Base-by-base conservation (phyloP, 2,888 invertebrate genomes). In the Troglohyphantes excavatus region DNA sequence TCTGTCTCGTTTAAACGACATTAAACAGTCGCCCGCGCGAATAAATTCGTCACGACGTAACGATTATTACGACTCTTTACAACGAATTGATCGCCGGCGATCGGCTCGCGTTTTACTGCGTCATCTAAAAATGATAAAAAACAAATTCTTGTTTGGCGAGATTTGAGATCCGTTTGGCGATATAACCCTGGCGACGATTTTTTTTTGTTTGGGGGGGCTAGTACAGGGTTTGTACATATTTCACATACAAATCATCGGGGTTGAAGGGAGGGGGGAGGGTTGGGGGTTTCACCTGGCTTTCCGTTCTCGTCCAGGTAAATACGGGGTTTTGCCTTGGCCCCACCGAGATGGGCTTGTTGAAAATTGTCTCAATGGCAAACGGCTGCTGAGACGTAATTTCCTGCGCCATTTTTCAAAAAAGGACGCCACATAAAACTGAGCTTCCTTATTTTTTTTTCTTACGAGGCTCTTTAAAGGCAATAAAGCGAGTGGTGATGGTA, bases 351-450 rank as follows among this genome's bases (percentile, higher is more conserved):
- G 88, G 88, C 88, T 88, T 82, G 88, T 82, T 88, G 88, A 88
- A 88, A 88, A 88, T 88, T 82, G 88, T 88, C 88, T 88, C 82
- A 88, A 88, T 88, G 39, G 88, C 61, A 88, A 73, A 88, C 73
- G 67, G 70, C 82, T 67, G 67, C 21, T 67, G 88, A 23, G 81
- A 87, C 81, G 76, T 76, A 88, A 88, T 88, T 85, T 88, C 82
- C 88, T 63, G 67, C 59, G 23, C 65, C 70, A 61, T 76, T 88
- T 88, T 82, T 76, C 68, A 88, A 87, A 81, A 68, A 53, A 39
- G 26, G 21, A 23, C 73, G 43, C 75, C 70, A 33, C 19, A 53
- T 27, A 68, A 26, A 53, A 23, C 46, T 7, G 3, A 33, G 26
- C 73, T 73, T 73, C 73, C 73, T 76, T 29, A 19, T 61, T 29